Evolutionary conservation across 2,113 vertebrate genomes (phyloP).

Genomic region (Trichomycterus rosablanca): DNA sequence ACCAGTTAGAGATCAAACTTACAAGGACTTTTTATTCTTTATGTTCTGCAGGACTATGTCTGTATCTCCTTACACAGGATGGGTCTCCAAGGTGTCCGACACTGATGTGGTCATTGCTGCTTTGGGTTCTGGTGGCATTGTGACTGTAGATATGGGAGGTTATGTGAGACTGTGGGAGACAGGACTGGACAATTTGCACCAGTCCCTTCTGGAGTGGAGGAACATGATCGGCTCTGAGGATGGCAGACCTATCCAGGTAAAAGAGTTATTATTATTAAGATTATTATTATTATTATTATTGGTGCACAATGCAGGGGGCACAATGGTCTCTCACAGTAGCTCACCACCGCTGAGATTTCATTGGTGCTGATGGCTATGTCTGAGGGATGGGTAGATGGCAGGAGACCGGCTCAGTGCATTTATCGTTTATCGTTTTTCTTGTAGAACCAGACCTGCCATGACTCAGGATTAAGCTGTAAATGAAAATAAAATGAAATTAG

Average conservation of each 20-base stretch:
- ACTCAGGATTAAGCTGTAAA: too few species aligned
- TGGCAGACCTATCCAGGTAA: constrained; percentile 81
- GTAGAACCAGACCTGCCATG: too few species aligned
- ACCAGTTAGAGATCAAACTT: too few species aligned
- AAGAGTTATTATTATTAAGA: not conserved
- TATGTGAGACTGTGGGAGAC: constrained; percentile 89
- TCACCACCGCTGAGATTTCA: too few species aligned
- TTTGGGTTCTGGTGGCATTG: constrained; percentile 73
- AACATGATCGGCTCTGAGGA: constrained; percentile 89
- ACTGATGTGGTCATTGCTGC: constrained; percentile 77
- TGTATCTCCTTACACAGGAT: constrained; percentile 83
- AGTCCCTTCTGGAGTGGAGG: constrained; percentile 88
- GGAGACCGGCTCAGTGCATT: too few species aligned
- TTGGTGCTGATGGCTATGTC: too few species aligned
- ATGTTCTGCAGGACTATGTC: constrained; percentile 62
- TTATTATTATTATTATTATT: not conserved
- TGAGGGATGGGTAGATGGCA: too few species aligned
- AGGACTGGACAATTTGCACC: constrained; percentile 78
- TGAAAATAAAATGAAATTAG: too few species aligned
- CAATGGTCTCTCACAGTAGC: too few species aligned
- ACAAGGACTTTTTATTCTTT: too few species aligned
- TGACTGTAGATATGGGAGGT: constrained; percentile 89
- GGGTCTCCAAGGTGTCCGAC: constrained; percentile 86
- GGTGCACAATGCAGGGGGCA: too few species aligned
- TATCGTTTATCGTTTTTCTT: too few species aligned